Conservation (phyloP, 2,888 invertebrate species). For the Margaritifera margaritifera region DNA sequence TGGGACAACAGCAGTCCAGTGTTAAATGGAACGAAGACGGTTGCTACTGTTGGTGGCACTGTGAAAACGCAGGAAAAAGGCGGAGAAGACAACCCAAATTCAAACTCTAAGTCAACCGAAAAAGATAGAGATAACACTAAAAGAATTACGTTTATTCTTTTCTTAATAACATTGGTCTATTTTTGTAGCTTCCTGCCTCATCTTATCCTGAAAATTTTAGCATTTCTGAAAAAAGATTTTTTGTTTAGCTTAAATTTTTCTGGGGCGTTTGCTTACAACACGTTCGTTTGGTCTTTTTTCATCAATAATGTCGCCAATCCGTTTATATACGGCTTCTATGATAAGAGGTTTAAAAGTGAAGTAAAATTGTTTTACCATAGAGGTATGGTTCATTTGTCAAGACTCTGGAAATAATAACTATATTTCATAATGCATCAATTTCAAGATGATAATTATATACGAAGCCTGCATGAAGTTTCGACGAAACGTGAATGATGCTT, state of each 20-base stretch:
- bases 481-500: too few relatives aligned
- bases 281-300: constrained; percentile 54
- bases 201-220: constrained; percentile 36
- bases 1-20: too few relatives aligned
- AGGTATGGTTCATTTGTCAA: background rate
- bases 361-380: constrained; percentile 15
- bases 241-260: constrained; percentile 29
- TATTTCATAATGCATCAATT: too few relatives aligned
- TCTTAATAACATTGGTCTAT: constrained; percentile 41
- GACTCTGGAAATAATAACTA: too few relatives aligned
- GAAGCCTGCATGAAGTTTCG: too few relatives aligned
- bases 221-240: constrained; percentile 41
- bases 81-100: too few relatives aligned
- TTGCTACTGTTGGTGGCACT: too few relatives aligned
- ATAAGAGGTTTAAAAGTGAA: constrained; percentile 50
- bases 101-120: too few relatives aligned
- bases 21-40: too few relatives aligned
- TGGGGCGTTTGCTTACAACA: constrained; percentile 43
- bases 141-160: constrained; percentile 30
- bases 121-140: constrained; percentile 18
- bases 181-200: constrained; percentile 44
- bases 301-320: constrained; percentile 56
- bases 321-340: constrained; percentile 58
- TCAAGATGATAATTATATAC: too few relatives aligned
- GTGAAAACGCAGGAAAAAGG: too few relatives aligned